phyloP scores from a whole-genome alignment of 2,888 invertebrate genomes.

The Pegoplata infirma region DNA sequence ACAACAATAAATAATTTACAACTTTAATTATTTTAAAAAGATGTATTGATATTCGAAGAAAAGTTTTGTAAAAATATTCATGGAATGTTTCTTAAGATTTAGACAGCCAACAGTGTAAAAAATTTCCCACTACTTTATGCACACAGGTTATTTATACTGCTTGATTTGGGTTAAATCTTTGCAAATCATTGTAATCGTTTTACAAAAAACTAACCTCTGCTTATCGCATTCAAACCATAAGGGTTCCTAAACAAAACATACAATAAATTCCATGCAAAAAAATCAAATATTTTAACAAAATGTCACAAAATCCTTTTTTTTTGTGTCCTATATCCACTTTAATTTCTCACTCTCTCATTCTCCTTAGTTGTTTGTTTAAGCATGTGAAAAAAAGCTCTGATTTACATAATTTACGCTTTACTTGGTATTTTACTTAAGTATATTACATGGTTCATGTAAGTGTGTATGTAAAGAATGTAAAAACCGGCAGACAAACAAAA shows the following conservation, averaged over 20 bases:
- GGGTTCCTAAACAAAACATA: not conserved
- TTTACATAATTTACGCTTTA: slow-evolving; percentile 48
- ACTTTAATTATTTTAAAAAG: too few species aligned
- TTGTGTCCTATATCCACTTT: not conserved
- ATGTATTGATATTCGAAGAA: too few species aligned
- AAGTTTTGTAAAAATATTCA: too few species aligned
- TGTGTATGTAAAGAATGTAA: not conserved
- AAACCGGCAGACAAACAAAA: not conserved
- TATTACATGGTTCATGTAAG: slow-evolving; percentile 2
- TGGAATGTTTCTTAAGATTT: too few species aligned
- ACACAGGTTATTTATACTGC: too few species aligned
- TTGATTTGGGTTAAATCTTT: slow-evolving; percentile 24
- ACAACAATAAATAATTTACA: too few species aligned
- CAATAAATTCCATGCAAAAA: not conserved
- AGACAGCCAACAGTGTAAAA: too few species aligned
- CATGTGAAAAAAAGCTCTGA: slow-evolving; percentile 26
- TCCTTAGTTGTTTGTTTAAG: slow-evolving; percentile 1
- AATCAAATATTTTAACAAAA: slow-evolving; percentile 4
- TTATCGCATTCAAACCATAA: slow-evolving; percentile 9
- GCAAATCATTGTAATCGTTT: slow-evolving; percentile 30
- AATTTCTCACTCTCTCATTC: not conserved
- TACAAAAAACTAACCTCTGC: slow-evolving; percentile 4
- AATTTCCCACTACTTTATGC: too few species aligned
- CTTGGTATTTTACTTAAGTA: slow-evolving; percentile 28
- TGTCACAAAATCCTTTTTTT: slow-evolving; percentile 4